Evolutionary conservation across 2,113 vertebrate genomes (phyloP).

Genomic region (Phrynocephalus versicolor): DNA sequence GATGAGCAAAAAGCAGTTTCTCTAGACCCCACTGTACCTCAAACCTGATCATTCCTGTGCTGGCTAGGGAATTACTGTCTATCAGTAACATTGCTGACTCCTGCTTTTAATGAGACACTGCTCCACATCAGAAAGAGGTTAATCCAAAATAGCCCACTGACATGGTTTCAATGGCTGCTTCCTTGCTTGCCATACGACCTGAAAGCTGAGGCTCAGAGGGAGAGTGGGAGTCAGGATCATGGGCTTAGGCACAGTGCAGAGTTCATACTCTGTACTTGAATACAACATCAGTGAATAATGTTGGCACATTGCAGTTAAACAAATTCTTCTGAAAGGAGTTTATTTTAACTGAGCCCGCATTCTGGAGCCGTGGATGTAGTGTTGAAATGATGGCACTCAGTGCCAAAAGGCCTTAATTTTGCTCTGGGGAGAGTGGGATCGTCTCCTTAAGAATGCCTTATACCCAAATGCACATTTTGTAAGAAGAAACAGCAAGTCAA

Average conservation of each 20-base stretch:
- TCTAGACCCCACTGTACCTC: too few relatives aligned
- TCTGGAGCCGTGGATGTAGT: not conserved
- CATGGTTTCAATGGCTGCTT: not conserved
- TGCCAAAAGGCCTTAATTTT: not conserved
- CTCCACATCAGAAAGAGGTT: not conserved
- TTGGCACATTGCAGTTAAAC: slow-evolving; percentile 2
- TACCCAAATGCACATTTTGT: not conserved
- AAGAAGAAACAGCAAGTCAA: not conserved
- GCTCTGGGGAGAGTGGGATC: not conserved
- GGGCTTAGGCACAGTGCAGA: not conserved
- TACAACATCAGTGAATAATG: not conserved
- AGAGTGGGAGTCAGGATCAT: not conserved
- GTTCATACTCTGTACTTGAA: not conserved
- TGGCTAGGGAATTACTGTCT: too few relatives aligned
- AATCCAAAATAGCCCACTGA: not conserved
- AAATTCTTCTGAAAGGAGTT: not conserved
- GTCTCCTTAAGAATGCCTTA: not conserved
- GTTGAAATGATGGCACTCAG: not conserved
- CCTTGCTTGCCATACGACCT: not conserved
- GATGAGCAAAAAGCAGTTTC: too few relatives aligned
- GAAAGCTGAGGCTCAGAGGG: not conserved
- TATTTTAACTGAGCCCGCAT: not conserved
- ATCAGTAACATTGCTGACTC: too few relatives aligned
- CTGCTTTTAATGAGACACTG: not conserved
- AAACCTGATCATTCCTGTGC: too few relatives aligned